Conservation (phyloP, 2,888 invertebrate genomes). For the Clepsis dumicolana region DNA sequence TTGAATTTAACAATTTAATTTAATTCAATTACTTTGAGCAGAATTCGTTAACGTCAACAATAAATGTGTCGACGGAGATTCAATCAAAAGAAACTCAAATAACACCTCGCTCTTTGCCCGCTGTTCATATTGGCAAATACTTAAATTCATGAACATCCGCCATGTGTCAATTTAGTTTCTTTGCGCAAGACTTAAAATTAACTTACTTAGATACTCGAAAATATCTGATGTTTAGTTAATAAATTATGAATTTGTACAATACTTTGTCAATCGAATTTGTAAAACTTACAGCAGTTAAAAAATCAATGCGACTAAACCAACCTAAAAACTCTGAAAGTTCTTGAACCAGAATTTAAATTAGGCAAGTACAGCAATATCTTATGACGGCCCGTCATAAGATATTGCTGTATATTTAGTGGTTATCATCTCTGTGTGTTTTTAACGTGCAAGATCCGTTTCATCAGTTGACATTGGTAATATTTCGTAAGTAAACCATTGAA, state of each 20-base stretch:
- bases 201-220: neutral
- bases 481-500: too few species aligned
- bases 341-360: too few species aligned
- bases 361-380: neutral
- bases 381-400: too few species aligned
- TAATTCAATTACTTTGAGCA: conserved; percentile 18
- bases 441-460: too few species aligned
- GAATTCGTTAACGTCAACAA: conserved; percentile 21
- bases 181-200: too few species aligned
- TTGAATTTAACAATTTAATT: neutral
- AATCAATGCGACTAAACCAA: neutral
- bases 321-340: neutral
- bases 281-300: too few species aligned
- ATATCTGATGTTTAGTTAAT: too few species aligned
- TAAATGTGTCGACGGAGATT: conserved; percentile 24
- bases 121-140: conserved; percentile 70
- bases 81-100: conserved; percentile 42
- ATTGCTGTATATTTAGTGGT: neutral
- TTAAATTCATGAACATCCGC: conserved; percentile 46
- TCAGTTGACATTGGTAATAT: too few species aligned
- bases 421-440: neutral
- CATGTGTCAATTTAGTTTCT: conserved; percentile 33
- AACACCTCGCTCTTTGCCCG: conserved; percentile 57
- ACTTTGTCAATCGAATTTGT: too few species aligned
- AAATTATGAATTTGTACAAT: too few species aligned